Base-by-base conservation (phyloP, 2,888 invertebrate genomes). In the Cephus runcator region DNA sequence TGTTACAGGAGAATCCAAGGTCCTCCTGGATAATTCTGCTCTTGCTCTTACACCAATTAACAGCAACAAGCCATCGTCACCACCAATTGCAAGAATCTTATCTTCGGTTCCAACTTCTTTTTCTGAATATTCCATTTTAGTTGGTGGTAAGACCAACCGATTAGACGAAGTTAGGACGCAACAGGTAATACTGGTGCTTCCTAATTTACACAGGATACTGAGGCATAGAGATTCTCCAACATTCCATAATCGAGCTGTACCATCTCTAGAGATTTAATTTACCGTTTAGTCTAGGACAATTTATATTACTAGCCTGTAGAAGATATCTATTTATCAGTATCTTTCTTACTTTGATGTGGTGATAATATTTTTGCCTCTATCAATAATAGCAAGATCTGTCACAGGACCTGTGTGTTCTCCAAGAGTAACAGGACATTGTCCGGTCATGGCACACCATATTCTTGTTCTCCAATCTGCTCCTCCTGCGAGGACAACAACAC, bases 361-460 rank as follows among this genome's bases (percentile, higher is more conserved):
- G 75, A 96, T 91, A 71, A 96, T 92, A 92, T 96, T 95, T 82
- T 94, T 92, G 76, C 96, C 96, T 82, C 93, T 93, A 40, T 95
- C 96, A 77, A 96, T 91, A 80, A 96, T 93, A 76, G 92, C 92
- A 56, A 94, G 87, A 91, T 95, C 95, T 73, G 92, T 92, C 9
- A 96, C 91, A 34, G 94, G 93, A 93, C 93, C 94, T 71, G 91
- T 93, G 86, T 96, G 96, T 0, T 96, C 96, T 76, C 90, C 93
- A 34, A 96, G 87, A 4, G 94, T 94, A 2, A 94, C 94, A 33
- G 95, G 95, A 90, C 95, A 95, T 75, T 93, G 90, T 34, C 95
- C 96, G 36, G 93, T 93, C 84, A 95, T 94, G 0, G 94, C 94
- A 76, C 94, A 95, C 95, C 95, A 96, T 79, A 96, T 93, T 88